A percentile compares a stretch with the other conserved stretches of the same genome.
These are phyloP conservation scores for Metallyticus violacea DNA, from an alignment of 2,888 invertebrate genomes.

Conservation along the genomic window DNA sequence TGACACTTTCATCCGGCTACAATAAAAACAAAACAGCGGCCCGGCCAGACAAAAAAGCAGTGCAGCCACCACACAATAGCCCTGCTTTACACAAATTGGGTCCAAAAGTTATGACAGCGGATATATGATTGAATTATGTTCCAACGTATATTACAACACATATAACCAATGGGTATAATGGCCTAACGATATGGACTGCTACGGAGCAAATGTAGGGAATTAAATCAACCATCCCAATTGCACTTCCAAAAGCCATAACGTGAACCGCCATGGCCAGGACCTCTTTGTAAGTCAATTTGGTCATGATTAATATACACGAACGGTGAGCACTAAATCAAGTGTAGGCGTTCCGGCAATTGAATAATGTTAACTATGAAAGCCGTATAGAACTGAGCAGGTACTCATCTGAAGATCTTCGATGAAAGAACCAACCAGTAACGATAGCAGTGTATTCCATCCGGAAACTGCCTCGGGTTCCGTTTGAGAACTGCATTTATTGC, in stretches of 20 bases:
- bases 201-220: background rate
- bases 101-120: background rate
- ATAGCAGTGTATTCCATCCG: too few species aligned
- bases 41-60: background rate
- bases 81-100: background rate
- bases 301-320: background rate
- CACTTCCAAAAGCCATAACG: background rate
- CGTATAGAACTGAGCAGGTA: background rate
- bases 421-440: too few species aligned
- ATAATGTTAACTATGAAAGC: background rate
- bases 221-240: background rate
- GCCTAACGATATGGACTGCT: background rate
- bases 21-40: background rate
- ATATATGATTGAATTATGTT: background rate
- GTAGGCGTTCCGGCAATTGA: background rate
- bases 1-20: background rate
- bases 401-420: background rate
- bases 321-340: background rate
- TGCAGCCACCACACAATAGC: background rate
- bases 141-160: background rate
- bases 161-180: background rate
- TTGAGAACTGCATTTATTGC: too few species aligned
- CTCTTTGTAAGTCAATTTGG: constrained; percentile 6
- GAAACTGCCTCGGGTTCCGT: too few species aligned
- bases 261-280: background rate